Percentiles rank a stretch among this genome's conserved stretches.
phyloP scores from a whole-genome alignment of 2,797 vertebrate genomes.

The Amazona ochrocephala region DNA sequence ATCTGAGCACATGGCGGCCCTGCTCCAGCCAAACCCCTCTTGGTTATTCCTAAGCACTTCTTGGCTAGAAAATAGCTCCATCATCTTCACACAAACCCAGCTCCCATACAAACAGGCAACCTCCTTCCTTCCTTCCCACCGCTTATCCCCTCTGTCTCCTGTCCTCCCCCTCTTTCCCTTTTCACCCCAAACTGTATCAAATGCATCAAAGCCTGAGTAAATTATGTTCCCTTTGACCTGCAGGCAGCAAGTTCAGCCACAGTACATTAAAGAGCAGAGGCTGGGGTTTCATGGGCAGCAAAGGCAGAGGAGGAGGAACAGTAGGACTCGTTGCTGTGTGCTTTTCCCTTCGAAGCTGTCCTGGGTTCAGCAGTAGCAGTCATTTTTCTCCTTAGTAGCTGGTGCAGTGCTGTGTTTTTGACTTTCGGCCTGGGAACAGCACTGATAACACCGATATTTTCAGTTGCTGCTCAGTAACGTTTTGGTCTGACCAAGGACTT shows the following conservation, averaged over 20 bases:
- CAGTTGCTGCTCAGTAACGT: too few relatives aligned
- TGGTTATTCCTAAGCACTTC: conserved; percentile 9
- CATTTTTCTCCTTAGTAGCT: too few relatives aligned
- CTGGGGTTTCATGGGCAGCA: conserved; percentile 64
- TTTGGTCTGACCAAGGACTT: too few relatives aligned
- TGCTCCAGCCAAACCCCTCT: background rate
- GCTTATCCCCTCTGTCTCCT: conserved; percentile 35
- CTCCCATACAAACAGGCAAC: conserved; percentile 88
- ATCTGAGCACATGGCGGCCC: background rate
- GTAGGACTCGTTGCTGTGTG: background rate
- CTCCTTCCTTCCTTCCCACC: conserved; percentile 70
- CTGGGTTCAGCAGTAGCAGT: too few relatives aligned
- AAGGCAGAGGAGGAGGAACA: conserved; percentile 26
- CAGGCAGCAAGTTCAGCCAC: conserved; percentile 71
- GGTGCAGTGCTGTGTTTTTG: too few relatives aligned
- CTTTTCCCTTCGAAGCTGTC: conserved; percentile 2
- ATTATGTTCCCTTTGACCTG: conserved; percentile 81
- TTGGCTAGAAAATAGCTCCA: conserved; percentile 70
- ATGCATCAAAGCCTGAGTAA: conserved; percentile 92
- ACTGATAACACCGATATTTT: too few relatives aligned
- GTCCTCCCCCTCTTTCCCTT: conserved; percentile 82
- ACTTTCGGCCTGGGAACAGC: too few relatives aligned
- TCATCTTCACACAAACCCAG: conserved; percentile 84
- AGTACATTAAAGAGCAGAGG: conserved; percentile 60
- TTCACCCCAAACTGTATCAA: conserved; percentile 90